A percentile compares a stretch with the other conserved stretches of the same genome.
Evolutionary conservation across 1,140 invertebrate genomes (phyloP).

Genomic region (Drosophila trapezifrons): DNA sequence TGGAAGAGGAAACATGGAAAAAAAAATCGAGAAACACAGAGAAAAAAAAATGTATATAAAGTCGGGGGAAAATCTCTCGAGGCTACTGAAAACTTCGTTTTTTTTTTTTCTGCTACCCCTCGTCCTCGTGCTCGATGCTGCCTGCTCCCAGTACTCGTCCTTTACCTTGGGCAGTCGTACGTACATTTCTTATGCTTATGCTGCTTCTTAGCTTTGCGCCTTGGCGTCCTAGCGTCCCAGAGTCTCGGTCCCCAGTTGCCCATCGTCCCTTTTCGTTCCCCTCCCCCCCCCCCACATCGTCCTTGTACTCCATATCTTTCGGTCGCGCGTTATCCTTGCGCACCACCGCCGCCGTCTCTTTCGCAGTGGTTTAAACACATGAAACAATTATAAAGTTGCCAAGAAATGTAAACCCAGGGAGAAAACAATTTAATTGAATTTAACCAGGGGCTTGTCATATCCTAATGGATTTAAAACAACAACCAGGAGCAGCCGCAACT

Average conservation of each 20-base stretch:
- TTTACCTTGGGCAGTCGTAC: slow-evolving; percentile 64
- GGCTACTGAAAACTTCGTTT: slow-evolving; percentile 75
- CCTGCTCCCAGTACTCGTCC: slow-evolving; percentile 16
- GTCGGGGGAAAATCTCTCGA: slow-evolving; percentile 70
- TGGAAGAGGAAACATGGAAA: slow-evolving; percentile 10
- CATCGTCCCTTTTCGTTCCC: slow-evolving; percentile 11
- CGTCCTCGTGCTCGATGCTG: slow-evolving; percentile 13
- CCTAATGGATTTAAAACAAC: slow-evolving; percentile 82
- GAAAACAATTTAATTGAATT: slow-evolving; percentile 83
- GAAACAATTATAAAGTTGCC: slow-evolving; percentile 82
- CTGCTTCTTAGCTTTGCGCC: slow-evolving; percentile 75
- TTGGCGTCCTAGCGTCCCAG: slow-evolving; percentile 30
- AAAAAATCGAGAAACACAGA: slow-evolving; percentile 13
- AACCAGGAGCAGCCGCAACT: slow-evolving; percentile 40
- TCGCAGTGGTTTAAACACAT: slow-evolving; percentile 77
- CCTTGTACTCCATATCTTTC: slow-evolving; percentile 8
- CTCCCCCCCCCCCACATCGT: neutral
- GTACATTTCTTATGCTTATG: slow-evolving; percentile 67
- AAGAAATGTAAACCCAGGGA: slow-evolving; percentile 81
- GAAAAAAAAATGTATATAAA: slow-evolving; percentile 36
- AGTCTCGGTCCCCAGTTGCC: slow-evolving; percentile 25
- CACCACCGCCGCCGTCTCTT: slow-evolving; percentile 4
- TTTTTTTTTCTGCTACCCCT: slow-evolving; percentile 22
- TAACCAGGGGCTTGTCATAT: slow-evolving; percentile 81
- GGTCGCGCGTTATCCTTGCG: slow-evolving; percentile 10